Conservation (phyloP, 2,113 vertebrate genomes). For the Pseudorasbora parva region DNA sequence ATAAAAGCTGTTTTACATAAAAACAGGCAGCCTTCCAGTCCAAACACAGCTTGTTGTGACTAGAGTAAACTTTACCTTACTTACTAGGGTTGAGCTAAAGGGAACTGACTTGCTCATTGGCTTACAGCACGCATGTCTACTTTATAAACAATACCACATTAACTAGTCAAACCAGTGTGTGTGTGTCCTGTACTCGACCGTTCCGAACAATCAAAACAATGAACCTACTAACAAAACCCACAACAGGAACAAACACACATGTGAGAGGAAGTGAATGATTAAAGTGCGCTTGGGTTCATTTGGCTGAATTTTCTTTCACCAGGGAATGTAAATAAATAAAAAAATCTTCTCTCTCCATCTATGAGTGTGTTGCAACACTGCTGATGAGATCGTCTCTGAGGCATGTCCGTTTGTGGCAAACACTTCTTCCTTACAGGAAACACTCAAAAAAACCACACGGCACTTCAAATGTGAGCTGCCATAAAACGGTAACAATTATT, state of each 20-base stretch:
- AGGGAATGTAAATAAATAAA: constrained; percentile 38
- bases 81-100: neutral
- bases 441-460: neutral
- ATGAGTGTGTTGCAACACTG: constrained; percentile 11
- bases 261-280: neutral
- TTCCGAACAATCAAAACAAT: neutral
- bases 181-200: neutral
- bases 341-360: too few species aligned
- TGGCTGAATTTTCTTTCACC: neutral
- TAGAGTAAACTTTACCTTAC: constrained; percentile 31
- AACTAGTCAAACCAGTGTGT: constrained; percentile 22
- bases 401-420: constrained; percentile 36
- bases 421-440: constrained; percentile 12
- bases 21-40: neutral
- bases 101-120: neutral
- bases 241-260: neutral
- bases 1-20: neutral
- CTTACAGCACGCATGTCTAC: neutral
- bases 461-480: neutral
- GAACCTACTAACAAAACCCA: neutral
- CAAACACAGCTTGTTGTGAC: neutral
- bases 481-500: neutral
- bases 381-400: neutral
- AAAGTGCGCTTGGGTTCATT: neutral
- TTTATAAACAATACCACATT: constrained; percentile 14